Conservation (phyloP, 2,113 vertebrate species). For the Scophthalmus maximus region DNA sequence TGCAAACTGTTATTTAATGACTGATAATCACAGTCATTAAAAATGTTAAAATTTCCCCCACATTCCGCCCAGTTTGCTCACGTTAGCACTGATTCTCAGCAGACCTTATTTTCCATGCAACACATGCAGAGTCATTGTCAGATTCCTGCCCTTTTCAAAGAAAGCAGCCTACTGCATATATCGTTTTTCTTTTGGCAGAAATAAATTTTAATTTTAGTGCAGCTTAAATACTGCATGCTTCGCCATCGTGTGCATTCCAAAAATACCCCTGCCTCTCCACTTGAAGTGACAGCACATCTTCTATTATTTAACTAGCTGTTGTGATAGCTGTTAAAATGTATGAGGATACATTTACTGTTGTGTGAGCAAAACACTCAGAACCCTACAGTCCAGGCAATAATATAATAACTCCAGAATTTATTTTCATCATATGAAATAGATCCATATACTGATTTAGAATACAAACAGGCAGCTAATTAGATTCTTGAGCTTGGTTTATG, state of each 20-base stretch:
- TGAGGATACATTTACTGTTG: background rate
- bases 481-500: conserved; percentile 19
- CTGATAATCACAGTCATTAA: too few relatives aligned
- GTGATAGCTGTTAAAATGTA: background rate
- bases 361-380: background rate
- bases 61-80: too few relatives aligned
- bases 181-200: background rate
- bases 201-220: background rate
- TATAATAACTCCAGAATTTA: background rate
- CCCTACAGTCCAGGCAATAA: background rate
- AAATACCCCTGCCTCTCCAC: too few relatives aligned
- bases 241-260: background rate
- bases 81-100: too few relatives aligned
- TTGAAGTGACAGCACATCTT: background rate
- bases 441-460: conserved; percentile 1
- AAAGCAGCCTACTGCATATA: too few relatives aligned
- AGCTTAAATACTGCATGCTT: background rate
- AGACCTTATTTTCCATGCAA: too few relatives aligned
- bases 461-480: conserved; percentile 35
- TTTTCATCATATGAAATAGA: background rate
- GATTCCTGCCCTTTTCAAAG: too few relatives aligned
- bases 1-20: too few relatives aligned
- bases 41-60: too few relatives aligned
- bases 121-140: too few relatives aligned
- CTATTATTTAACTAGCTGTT: background rate